Evolutionary conservation across 2,888 invertebrate species (phyloP), one percentile per base, ranked within the genome.

Genomic region (Rhingia rostrata): DNA sequence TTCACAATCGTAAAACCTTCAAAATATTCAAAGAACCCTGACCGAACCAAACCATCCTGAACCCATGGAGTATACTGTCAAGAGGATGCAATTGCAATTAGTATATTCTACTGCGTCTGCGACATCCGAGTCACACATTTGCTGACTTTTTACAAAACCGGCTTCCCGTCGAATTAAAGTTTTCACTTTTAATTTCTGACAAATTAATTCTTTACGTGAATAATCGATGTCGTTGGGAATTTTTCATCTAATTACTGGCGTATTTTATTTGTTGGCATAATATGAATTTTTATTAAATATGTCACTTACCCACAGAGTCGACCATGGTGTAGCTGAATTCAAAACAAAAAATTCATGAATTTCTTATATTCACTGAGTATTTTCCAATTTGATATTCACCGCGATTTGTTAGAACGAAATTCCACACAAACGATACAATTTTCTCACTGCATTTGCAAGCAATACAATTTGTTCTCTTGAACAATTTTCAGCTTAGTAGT

Each of bases 261-360:
- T 3, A 45, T 45, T n/a, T 12, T 12, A 33, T 1, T 5, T 6
- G 14, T 35, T 45, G n/a, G 0, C 6, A 9, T 14, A 7, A 14
- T 49, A 7, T 30, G 22, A 1, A 9, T 30, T 47, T 9, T 39
- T 14, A 39, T 37, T 37, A 3, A 58, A 22, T 43, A 10, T 45
- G 51, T 41, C 4, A 74, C 83, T 83, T 79, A 83, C 83, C 79
- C 14, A 32, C 43, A 30, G 79, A 39, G 12, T 83, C 83, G 47
- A 49, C 67, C 67, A 67, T 77, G 35, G 56, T 35, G 12, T 35
- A 63, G 47, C 6, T 39, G 35, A 41, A 45, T 60, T 69, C 54
- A 77, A 63, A 10, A 66, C 33, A 56, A 35, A 54, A 33, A 60
- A 69, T 47, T 39, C 79, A 83, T 47, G 39, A 77, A 64, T 47